Evolutionary conservation across 1,140 invertebrate genomes (phyloP).

Genomic region (Mycetomoellerius zeteki): DNA sequence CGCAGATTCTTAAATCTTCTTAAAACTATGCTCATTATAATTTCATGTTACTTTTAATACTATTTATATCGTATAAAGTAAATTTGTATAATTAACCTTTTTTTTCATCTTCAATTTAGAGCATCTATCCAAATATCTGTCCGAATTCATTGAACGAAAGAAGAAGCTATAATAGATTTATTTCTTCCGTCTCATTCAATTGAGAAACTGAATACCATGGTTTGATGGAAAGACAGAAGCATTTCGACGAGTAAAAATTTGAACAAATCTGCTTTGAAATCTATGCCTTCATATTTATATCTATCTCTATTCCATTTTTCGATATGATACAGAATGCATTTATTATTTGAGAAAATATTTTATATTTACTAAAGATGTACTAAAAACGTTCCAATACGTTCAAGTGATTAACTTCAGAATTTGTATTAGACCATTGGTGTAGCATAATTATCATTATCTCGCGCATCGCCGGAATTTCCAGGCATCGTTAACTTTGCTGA

Average conservation of each 20-base stretch:
- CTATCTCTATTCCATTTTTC: background rate
- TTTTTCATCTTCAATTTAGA: background rate
- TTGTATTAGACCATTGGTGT: background rate
- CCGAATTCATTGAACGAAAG: background rate
- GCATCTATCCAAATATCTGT: background rate
- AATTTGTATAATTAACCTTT: background rate
- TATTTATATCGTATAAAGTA: background rate
- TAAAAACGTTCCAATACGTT: background rate
- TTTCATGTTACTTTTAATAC: slow-evolving; percentile 1
- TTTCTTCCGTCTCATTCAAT: background rate
- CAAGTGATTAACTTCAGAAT: background rate
- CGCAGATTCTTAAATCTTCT: background rate
- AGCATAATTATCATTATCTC: background rate
- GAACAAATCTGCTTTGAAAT: background rate
- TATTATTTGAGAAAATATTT: background rate
- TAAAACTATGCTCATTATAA: background rate
- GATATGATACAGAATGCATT: background rate
- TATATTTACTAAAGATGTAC: background rate
- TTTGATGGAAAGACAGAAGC: background rate
- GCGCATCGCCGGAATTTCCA: background rate
- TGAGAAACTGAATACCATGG: background rate
- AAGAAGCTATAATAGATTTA: background rate
- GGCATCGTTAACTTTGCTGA: background rate
- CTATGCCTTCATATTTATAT: background rate
- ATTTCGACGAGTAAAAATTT: background rate